Conservation (phyloP, 2,113 vertebrate species). For the Hucho hucho region DNA sequence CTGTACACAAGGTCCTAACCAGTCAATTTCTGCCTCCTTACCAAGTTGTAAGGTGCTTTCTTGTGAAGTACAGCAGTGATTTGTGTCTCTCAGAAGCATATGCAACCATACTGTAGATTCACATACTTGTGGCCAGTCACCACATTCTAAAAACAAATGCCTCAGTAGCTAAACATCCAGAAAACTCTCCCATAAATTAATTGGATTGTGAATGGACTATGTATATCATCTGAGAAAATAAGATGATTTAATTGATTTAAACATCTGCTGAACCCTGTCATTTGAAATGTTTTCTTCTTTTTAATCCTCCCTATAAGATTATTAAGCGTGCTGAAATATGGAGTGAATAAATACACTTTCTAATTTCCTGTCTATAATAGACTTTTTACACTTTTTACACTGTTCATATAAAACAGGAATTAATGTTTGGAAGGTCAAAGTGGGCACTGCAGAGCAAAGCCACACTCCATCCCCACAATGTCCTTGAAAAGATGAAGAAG, state of each 20-base stretch:
- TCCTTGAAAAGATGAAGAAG: slow-evolving; percentile 66
- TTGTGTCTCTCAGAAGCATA: neutral
- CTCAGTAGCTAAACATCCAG: neutral
- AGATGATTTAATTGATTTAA: too few relatives aligned
- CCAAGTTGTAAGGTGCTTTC: neutral
- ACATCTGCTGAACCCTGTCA: too few relatives aligned
- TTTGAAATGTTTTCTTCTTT: neutral
- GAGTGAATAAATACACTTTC: neutral
- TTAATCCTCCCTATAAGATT: too few relatives aligned
- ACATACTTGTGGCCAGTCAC: slow-evolving; percentile 10
- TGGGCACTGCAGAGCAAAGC: slow-evolving; percentile 34
- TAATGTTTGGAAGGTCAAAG: slow-evolving; percentile 34
- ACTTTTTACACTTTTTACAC: slow-evolving; percentile 13
- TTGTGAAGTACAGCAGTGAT: neutral
- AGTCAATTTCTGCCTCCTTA: too few relatives aligned
- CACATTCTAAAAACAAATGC: neutral
- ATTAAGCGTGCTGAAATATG: neutral
- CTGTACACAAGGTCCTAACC: too few relatives aligned
- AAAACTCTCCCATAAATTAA: neutral
- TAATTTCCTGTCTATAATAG: slow-evolving; percentile 15
- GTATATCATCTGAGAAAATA: too few relatives aligned
- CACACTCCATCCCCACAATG: slow-evolving; percentile 56
- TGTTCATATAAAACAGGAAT: slow-evolving; percentile 28
- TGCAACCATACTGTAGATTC: neutral
- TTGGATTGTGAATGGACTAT: too few relatives aligned